Percentiles rank a stretch among this genome's conserved stretches.
Conservation (phyloP, 2,888 invertebrate genomes). For the Ypsolopha sequella region DNA sequence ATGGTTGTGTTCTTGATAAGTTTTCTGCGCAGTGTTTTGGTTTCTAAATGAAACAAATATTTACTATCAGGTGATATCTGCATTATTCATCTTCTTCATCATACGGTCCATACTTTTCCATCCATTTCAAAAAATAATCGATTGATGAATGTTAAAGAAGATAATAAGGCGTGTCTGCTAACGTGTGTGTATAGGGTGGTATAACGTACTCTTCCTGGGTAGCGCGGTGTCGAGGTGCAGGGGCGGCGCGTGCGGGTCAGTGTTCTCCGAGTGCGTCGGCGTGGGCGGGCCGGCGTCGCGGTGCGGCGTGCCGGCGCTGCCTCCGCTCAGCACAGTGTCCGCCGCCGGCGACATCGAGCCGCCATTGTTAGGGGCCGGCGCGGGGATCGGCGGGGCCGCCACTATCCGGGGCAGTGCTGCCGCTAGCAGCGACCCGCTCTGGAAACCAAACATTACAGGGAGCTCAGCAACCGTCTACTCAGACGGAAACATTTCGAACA, state of each 20-base stretch:
- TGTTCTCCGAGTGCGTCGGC: slow-evolving; percentile 60
- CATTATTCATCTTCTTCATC: no score
- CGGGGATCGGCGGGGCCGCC: slow-evolving; percentile 17
- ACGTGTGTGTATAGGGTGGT: no score
- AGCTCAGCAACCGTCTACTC: no score
- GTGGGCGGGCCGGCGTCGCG: slow-evolving; percentile 62
- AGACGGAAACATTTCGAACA: no score
- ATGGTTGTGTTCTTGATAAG: no score
- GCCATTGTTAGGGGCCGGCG: slow-evolving; percentile 27
- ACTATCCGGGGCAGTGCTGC: slow-evolving; percentile 77
- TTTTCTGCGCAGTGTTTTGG: no score
- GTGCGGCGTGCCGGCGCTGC: slow-evolving; percentile 46
- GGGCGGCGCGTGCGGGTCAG: slow-evolving; percentile 58
- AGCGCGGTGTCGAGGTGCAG: slow-evolving; percentile 65
- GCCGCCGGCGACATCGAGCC: slow-evolving; percentile 17
- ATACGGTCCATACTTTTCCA: no score
- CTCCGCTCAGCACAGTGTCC: slow-evolving; percentile 12
- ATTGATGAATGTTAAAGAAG: no score
- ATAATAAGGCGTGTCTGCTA: no score
- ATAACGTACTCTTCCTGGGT: slow-evolving; percentile 55
- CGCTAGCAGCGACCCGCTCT: slow-evolving; percentile 75
- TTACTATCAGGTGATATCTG: no score
- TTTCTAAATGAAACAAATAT: no score
- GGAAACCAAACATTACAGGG: not conserved
- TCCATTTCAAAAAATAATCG: no score